phyloP scores from a whole-genome alignment of 2,888 invertebrate species.

The Meta bourneti region DNA sequence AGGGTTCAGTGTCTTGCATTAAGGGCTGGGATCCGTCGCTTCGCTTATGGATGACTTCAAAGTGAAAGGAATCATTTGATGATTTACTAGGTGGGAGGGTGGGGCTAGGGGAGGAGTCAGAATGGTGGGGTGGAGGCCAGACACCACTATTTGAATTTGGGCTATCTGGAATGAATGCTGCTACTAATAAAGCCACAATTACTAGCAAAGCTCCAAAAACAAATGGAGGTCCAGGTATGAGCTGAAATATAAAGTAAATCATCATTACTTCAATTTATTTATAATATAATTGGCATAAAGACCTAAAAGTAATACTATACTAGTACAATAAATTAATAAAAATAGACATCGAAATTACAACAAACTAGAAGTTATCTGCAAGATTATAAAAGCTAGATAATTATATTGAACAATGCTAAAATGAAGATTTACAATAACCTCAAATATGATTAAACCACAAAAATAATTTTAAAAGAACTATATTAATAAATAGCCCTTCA shows the following conservation, averaged over 20 bases:
- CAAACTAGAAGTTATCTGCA: not conserved
- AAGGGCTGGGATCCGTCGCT: slow-evolving; percentile 74
- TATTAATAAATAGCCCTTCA: too few species aligned
- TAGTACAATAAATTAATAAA: not conserved
- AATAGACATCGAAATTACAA: not conserved
- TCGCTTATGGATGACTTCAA: slow-evolving; percentile 74
- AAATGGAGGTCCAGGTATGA: slow-evolving; percentile 98
- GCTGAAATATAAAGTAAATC: slow-evolving; percentile 81
- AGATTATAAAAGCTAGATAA: not conserved
- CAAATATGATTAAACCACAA: too few species aligned
- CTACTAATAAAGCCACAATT: slow-evolving; percentile 94
- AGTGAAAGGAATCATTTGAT: slow-evolving; percentile 73
- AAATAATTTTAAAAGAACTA: too few species aligned
- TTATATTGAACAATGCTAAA: too few species aligned
- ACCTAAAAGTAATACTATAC: not conserved
- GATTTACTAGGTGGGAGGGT: slow-evolving; percentile 45
- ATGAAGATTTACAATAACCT: too few species aligned
- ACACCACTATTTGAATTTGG: not conserved
- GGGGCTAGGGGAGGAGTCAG: slow-evolving; percentile 62
- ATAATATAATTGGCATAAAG: not conserved
- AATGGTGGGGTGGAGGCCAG: slow-evolving; percentile 62
- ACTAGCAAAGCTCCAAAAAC: slow-evolving; percentile 98
- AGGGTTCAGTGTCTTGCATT: slow-evolving; percentile 77
- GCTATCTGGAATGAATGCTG: slow-evolving; percentile 82
- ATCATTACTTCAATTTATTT: not conserved